Evolutionary conservation across 1,140 invertebrate genomes (phyloP), one percentile per base, ranked within the genome.

Genomic region (Campoletis sonorensis): DNA sequence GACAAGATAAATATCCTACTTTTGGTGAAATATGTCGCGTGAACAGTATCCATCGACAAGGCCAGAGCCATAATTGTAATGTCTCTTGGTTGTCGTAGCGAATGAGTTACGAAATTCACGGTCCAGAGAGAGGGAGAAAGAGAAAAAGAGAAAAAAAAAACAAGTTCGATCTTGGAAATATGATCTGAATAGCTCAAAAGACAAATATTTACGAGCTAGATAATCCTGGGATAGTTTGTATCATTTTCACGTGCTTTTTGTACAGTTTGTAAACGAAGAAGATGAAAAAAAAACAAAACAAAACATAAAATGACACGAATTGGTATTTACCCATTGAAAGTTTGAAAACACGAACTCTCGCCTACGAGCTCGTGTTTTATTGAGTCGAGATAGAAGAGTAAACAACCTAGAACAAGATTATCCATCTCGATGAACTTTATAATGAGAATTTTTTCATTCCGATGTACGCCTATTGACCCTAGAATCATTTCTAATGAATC

Each of bases 241-340:
- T 64, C n/a, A 78, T 81, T 81, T 81, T 81, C 64, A 81, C 80
- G 77, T 81, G 80, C 73, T 81, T 81, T 79, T 82, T 82, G 49
- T 79, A 82, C 81, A 40, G 78, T 58, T 82, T 79, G 70, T 82
- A 73, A 76, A 75, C 11, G 27, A 61, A 71, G 10, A 54, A n/a
- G n/a, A n/a, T n/a, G n/a, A n/a, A n/a, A n/a, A n/a, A n/a, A n/a
- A n/a, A n/a, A n/a, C n/a, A n/a, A n/a, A n/a, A n/a, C n/a, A 70
- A 27, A 80, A 72, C 26, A 71, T 33, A 16, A 80, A 71, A 61
- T 21, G 64, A 33, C n/a, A 73, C 49, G 70, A 40, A 80, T 40
- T 27, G 51, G 26, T 45, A 45, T 45, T 58, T 80, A 67, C 15
- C 54, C n/a, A 80, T 78, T 78, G 58, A 37, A 67, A 81, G 67